Base-by-base conservation (phyloP, 2,888 invertebrate genomes). In the Agriopis marginaria region DNA sequence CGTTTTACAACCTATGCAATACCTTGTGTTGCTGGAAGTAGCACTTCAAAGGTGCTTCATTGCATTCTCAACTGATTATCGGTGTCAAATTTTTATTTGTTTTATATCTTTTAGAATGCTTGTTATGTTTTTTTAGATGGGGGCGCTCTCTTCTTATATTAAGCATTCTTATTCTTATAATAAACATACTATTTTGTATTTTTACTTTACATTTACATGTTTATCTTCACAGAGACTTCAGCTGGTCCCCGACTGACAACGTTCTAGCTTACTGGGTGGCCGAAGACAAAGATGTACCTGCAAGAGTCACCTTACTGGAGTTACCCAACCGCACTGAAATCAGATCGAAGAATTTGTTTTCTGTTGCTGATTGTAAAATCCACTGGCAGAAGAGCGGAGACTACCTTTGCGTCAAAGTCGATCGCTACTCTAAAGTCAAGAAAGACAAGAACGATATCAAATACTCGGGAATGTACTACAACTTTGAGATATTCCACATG, bases 381-480 rank as follows among this genome's bases (percentile, higher is more conserved):
- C 99, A 99, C 89, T 99, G 99, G 99, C 99, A 99, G 90, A 99
- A 99, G 90, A 97, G 97, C 39, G 99, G 99, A 0, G 99, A 99
- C 88, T 99, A 99, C 87, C 95, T 99, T 40, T 99, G 99, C 82
- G 99, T 99, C 0, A 99, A 99, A 94, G 94, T 94, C n/a, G 94
- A 94, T 77, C 95, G 96, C n/a, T 96, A 96, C 89, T 96, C 97
- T 5, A 99, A 99, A 94, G 96, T 97, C n/a, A 97, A 98, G 82
- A 98, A 98, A 85, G 99, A 99, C 85, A 98, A 99, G 83, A 96
- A 97, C 65, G 99, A 99, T 80, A 96, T 97, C 45, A 99, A 99
- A 89, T 99, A 99, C 90, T 97, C 98, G 58, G 99, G 99, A 77
- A 98, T 99, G 97, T 99, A 98, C 82, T 99, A 98, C 91, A 99